These are phyloP conservation scores for Meandrina meandrites DNA, from an alignment of 92 coral and sea anemone genomes.

Conservation along the genomic window DNA sequence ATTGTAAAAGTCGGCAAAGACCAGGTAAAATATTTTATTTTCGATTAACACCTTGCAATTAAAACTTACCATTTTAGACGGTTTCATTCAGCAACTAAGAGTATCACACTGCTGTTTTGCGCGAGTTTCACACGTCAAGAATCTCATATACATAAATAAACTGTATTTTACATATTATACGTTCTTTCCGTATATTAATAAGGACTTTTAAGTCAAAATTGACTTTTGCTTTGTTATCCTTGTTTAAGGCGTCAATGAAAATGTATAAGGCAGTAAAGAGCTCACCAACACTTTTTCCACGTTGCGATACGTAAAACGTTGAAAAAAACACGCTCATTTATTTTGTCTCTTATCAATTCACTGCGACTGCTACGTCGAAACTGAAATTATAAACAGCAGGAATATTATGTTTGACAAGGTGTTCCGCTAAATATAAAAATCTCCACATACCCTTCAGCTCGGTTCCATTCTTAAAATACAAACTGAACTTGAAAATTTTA, in stretches of 20 bases:
- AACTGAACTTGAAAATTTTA: background rate
- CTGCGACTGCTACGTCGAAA: background rate
- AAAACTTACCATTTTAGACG: background rate
- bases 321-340: background rate
- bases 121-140: background rate
- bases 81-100: background rate
- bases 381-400: background rate
- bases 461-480: background rate
- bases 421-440: background rate
- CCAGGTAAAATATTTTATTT: background rate
- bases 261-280: background rate
- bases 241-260: background rate
- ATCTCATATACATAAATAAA: background rate
- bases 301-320: background rate
- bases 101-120: too few species aligned
- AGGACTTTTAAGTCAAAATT: background rate
- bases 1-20: background rate
- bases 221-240: background rate
- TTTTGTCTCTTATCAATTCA: background rate
- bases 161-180: background rate
- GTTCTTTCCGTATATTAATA: background rate
- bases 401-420: background rate
- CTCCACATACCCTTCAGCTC: background rate
- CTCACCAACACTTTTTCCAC: background rate
- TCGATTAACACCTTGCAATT: constrained; percentile 14